A percentile compares a stretch with the other conserved stretches of the same genome.
Evolutionary conservation across 2,113 vertebrate genomes (phyloP).

Genomic region (Paradoxurus hermaphroditus): DNA sequence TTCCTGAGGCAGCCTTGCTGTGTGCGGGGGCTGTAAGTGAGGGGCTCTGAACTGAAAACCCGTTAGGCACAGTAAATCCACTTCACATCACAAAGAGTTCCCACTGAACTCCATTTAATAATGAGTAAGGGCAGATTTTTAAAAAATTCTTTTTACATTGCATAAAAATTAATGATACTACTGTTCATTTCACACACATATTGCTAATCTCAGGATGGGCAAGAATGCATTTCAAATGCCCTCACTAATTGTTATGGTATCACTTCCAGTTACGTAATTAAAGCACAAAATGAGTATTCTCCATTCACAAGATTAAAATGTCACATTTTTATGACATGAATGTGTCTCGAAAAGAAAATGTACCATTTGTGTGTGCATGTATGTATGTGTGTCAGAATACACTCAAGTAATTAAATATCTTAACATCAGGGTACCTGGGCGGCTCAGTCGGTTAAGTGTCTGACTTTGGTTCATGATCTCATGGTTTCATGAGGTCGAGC

Average conservation of each 20-base stretch:
- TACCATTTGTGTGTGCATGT: too few relatives aligned
- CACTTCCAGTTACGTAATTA: background rate
- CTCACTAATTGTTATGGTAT: background rate
- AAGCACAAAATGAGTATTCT: background rate
- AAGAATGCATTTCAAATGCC: background rate
- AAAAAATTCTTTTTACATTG: background rate
- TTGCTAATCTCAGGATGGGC: background rate
- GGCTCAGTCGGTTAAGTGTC: too few relatives aligned
- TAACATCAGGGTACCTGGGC: background rate
- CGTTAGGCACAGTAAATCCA: background rate
- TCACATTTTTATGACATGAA: background rate
- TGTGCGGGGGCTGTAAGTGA: background rate
- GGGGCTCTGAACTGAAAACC: background rate
- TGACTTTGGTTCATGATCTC: too few relatives aligned
- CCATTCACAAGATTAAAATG: background rate
- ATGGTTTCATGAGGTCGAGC: too few relatives aligned
- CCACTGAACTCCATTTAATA: background rate
- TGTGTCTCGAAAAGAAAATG: background rate
- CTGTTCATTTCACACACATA: background rate
- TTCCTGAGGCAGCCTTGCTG: background rate
- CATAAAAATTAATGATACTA: constrained; percentile 1
- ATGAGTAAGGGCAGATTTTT: background rate
- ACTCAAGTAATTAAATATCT: background rate
- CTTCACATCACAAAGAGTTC: background rate
- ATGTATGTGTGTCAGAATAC: too few relatives aligned